phyloP scores from a whole-genome alignment of 2,113 vertebrate species.

The Caranx ignobilis region DNA sequence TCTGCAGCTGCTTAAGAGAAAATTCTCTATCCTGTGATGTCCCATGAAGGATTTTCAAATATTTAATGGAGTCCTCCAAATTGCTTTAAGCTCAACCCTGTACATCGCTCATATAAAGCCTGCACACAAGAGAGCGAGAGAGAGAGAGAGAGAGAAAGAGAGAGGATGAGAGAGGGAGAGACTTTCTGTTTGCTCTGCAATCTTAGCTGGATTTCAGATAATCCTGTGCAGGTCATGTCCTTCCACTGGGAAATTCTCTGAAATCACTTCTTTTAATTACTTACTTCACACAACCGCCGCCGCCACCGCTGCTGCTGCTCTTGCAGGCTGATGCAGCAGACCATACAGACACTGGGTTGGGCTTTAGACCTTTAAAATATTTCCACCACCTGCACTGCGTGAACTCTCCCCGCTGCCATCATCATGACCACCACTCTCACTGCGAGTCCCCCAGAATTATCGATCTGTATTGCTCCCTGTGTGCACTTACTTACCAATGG shows the following conservation, averaged over 20 bases:
- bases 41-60: constrained; percentile 29
- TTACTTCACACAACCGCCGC: constrained; percentile 59
- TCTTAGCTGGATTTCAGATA: constrained; percentile 74
- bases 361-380: constrained; percentile 38
- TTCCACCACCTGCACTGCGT: background rate
- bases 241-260: constrained; percentile 78
- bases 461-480: background rate
- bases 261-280: constrained; percentile 81
- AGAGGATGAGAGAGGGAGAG: background rate
- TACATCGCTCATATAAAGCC: constrained; percentile 40
- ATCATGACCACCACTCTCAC: background rate
- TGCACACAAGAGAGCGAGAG: background rate
- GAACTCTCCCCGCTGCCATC: constrained; percentile 10
- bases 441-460: background rate
- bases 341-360: constrained; percentile 31
- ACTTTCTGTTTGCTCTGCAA: constrained; percentile 57
- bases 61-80: constrained; percentile 30
- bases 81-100: constrained; percentile 26
- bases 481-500: constrained; percentile 84
- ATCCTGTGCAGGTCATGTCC: constrained; percentile 77
- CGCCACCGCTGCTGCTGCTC: constrained; percentile 32
- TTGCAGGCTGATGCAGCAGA: constrained; percentile 14
- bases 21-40: constrained; percentile 11
- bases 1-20: constrained; percentile 27
- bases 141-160: background rate